phyloP scores from a whole-genome alignment of 2,888 invertebrate genomes.

The Callimorpha dominula region DNA sequence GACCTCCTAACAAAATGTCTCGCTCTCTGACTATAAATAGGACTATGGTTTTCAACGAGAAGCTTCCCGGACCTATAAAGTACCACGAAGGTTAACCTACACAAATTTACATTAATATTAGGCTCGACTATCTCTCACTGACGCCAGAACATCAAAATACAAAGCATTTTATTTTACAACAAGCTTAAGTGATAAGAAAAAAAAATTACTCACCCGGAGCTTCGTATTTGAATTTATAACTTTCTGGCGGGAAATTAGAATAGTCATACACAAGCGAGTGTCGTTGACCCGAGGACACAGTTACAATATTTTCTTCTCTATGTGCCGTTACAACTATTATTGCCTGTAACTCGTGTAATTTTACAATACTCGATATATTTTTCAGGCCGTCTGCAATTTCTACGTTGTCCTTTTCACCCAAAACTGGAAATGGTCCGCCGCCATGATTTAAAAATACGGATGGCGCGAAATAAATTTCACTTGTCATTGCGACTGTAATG shows the following conservation, averaged over 20 bases:
- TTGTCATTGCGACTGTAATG: neutral
- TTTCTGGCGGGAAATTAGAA: conserved; percentile 61
- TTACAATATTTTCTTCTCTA: conserved; percentile 60
- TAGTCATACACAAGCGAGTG: conserved; percentile 64
- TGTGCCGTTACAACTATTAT: conserved; percentile 65
- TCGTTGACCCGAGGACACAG: conserved; percentile 57
- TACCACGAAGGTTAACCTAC: neutral
- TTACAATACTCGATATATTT: conserved; percentile 54
- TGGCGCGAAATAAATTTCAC: conserved; percentile 55
- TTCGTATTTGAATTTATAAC: conserved; percentile 60
- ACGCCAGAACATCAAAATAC: neutral
- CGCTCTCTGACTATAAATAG: too few species aligned
- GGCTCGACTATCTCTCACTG: neutral
- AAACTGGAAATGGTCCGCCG: conserved; percentile 61
- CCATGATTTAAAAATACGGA: conserved; percentile 67
- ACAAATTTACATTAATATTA: neutral
- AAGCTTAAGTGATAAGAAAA: neutral
- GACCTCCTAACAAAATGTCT: too few species aligned
- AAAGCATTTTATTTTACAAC: neutral
- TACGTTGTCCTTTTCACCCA: conserved; percentile 57
- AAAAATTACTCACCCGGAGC: conserved; percentile 52
- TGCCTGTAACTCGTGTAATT: conserved; percentile 55
- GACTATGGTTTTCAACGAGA: too few species aligned
- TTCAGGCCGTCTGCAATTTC: conserved; percentile 56
- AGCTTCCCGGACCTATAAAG: too few species aligned